Base-by-base conservation (phyloP, 2,888 invertebrate species). In the Gastrophysa polygoni region DNA sequence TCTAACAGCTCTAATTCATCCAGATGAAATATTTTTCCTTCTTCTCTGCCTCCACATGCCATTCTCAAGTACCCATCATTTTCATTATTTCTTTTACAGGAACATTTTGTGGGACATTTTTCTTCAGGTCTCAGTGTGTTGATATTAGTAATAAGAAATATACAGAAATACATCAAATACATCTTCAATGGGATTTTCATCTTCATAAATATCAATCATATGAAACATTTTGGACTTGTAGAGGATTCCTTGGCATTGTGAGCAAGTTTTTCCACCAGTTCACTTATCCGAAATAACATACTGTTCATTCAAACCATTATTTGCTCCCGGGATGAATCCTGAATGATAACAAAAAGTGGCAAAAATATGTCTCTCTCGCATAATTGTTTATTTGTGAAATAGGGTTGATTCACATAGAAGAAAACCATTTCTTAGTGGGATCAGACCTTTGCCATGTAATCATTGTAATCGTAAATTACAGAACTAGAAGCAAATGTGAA, bases 1-100 rank as follows among this genome's bases (percentile, higher is more conserved):
- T 85, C 85, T 71, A 85, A 84, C 60, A 90, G 78, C 76, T 89
- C 86, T 68, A 90, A 83, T 76, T 88, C 87, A 68, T 87, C 86
- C 29, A 88, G 78, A 73, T 86, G 86, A 21, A 83, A 83, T 63
- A 89, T 84, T 43, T 43, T 54, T 24, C 29, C 43, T n/a, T 38
- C 34, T 20, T 87, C 84, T 56, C 79, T 81, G 57, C 87, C 87
- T 2, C 87, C 87, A 76, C 90, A 90, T 75, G 85, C 86, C 59
- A 89, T 82, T 77, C 86, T 85, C 58, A 88, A 74, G 73, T 85
- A 85, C 66, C 81, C 83, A 63, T 82, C 82, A 56, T 73, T 71
- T 66, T 81, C 80, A 59, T 84, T 84, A 66, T 84, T 86, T 24
- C 81, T 80, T 48, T 83, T 85, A 74, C 88, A 88, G 63, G 80